Evolutionary conservation across 2,888 invertebrate species (phyloP), one percentile per base, ranked within the genome.

Genomic region (Acanthopleura granulata): DNA sequence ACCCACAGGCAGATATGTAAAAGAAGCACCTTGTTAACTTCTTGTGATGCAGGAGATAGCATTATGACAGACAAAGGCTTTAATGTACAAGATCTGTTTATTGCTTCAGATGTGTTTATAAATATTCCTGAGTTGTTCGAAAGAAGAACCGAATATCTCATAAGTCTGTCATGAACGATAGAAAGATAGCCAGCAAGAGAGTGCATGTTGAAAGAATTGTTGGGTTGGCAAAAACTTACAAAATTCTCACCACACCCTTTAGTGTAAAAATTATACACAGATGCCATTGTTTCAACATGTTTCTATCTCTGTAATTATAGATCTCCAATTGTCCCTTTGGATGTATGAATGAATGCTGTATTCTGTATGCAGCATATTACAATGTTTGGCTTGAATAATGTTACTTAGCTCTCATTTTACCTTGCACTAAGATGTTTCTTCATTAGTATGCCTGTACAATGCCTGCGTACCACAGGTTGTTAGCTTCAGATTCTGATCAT

Each of bases 131-230:
- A 76, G 49, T 81, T 79, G 81, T 82, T 40, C 74, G 74, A 62
- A 82, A 80, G 61, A 81, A 80, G 72, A 81, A 82, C 51, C 73
- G 80, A 62, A 77, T 81, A 77, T 62, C 72, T 9, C 73, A 73
- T 30, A 18, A 76, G 70, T 73, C 74, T 27, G 78, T 80, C n/a
- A 15, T 80, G 71, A 57, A 9, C n/a, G n/a, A n/a, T n/a, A n/a
- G n/a, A n/a, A n/a, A n/a, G n/a, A n/a, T n/a, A n/a, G n/a, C n/a
- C n/a, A 80, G 78, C 62, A 82, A 82, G 30, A 27, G 80, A 11
- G 80, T 83, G 6, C 82, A 83, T 61, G 73, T 82, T 49, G 82
- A 82, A 72, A n/a, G 82, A 27, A 72, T 83, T 4, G 80, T 80
- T 72, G 80, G 81, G 12, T 76, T 78, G 1, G 77, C 73, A 6